Evolutionary conservation across 2,113 vertebrate genomes (phyloP).

Genomic region (Myotis yumanensis): DNA sequence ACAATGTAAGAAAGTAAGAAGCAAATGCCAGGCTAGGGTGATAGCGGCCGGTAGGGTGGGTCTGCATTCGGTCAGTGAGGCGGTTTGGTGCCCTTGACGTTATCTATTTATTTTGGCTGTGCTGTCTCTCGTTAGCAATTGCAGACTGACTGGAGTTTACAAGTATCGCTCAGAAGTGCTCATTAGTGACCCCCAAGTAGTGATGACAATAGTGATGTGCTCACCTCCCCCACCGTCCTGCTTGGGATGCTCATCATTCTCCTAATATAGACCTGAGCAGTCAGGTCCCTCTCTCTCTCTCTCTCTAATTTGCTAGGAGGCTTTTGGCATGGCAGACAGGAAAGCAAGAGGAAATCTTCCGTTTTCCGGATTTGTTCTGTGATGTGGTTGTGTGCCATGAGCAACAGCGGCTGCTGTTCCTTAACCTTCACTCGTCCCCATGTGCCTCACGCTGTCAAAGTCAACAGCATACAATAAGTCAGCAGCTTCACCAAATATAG

Average conservation of each 20-base stretch:
- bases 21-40: constrained; percentile 16
- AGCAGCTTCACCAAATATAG: background rate
- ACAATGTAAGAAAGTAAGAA: constrained; percentile 17
- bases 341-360: background rate
- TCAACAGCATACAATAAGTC: background rate
- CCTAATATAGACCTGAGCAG: background rate
- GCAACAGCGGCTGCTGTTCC: constrained; percentile 4
- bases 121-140: background rate
- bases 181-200: background rate
- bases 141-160: background rate
- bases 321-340: background rate
- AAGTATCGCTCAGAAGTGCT: background rate
- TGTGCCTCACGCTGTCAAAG: background rate
- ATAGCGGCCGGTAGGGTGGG: background rate
- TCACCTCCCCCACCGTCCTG: background rate
- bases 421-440: background rate
- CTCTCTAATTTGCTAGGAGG: background rate
- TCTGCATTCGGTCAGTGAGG: background rate
- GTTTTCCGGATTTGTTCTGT: constrained; percentile 41
- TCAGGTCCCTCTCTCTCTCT: background rate
- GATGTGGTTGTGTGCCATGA: background rate
- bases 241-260: background rate
- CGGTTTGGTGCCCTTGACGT: background rate
- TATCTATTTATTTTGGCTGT: background rate
- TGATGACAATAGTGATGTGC: background rate